A percentile compares a stretch with the other conserved stretches of the same genome.
Conservation (phyloP, 2,113 vertebrate species). For the Notechis scutatus region DNA sequence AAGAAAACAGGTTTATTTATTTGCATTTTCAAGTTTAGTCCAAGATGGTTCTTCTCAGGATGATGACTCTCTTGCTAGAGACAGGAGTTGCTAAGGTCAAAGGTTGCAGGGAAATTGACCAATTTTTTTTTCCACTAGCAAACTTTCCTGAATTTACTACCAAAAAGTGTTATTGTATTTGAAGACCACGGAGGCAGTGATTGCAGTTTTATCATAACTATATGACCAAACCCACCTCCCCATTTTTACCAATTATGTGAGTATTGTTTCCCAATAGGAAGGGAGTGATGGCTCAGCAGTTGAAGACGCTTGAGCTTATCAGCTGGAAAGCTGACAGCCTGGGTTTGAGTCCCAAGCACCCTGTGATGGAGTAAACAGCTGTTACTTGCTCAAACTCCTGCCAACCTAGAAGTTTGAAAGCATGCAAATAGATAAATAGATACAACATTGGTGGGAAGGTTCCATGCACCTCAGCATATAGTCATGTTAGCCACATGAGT, state of each 20-base stretch:
- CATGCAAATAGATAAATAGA: not conserved
- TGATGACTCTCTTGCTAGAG: not conserved
- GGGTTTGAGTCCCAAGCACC: not conserved
- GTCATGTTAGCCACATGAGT: not conserved
- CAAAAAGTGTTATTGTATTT: not conserved
- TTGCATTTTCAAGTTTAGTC: constrained; percentile 10
- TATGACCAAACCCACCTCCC: not conserved
- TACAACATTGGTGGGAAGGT: not conserved
- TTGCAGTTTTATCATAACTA: not conserved
- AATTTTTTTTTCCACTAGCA: not conserved
- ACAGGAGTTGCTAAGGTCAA: not conserved
- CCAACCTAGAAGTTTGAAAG: not conserved
- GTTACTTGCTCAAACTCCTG: not conserved
- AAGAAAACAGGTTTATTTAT: constrained; percentile 16
- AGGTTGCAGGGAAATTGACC: not conserved
- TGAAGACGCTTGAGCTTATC: not conserved
- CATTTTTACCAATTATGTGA: not conserved
- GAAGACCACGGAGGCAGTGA: not conserved
- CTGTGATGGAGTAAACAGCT: not conserved
- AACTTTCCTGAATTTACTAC: not conserved
- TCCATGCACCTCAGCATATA: not conserved
- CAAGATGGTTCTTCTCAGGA: not conserved
- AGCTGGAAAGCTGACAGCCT: not conserved
- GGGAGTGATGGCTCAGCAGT: not conserved
- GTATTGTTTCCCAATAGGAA: not conserved